Base-by-base conservation (phyloP, 1,140 invertebrate genomes). In the Achatina immaculata region DNA sequence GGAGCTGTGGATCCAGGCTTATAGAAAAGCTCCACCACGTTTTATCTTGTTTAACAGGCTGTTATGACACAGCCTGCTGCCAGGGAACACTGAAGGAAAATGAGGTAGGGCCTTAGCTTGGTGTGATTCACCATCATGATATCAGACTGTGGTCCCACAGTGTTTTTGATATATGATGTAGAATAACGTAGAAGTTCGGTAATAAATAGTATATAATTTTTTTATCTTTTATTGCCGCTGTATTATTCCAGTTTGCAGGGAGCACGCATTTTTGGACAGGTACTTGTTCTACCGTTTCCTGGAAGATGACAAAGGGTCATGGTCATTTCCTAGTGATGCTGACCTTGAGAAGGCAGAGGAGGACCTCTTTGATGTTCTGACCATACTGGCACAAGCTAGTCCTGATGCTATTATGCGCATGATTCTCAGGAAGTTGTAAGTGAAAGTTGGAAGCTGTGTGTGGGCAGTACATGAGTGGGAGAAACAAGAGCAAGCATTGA, bases 261-360 rank as follows among this genome's bases (percentile, higher is more conserved):
- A 96, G 87, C 95, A 95, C 86, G 94, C 95, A 34, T 96, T 96
- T 90, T 94, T 95, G 88, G 95, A 96, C 92, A 96, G 96, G 91
- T 95, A 95, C 90, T 93, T 96, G 83, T 94, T 96, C 83, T 96
- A 96, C 90, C 94, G 95, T 62, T 96, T 96, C 91, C 93, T 93
- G 85, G 93, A 95, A 78, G 83, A 80, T 31, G 95, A 96, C 89
- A 84, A 90, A 78, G 89, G 87, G 45, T 85, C 87, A 92, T 94
- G 82, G 93, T 94, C 62, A 93, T 95, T 85, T 24, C 86, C 88
- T 19, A 83, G 82, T 14, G 83, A 85, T 14, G 79, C 74, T 58
- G 86, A 88, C 38, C 87, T 87, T 73, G 88, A 87, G 48, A 85
- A 86, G 45, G 85, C 86, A 79, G 88, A 89, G 87, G 94, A 94